These are phyloP conservation scores for Diorhabda elongata DNA, from an alignment of 1,140 invertebrate species.

Conservation along the genomic window DNA sequence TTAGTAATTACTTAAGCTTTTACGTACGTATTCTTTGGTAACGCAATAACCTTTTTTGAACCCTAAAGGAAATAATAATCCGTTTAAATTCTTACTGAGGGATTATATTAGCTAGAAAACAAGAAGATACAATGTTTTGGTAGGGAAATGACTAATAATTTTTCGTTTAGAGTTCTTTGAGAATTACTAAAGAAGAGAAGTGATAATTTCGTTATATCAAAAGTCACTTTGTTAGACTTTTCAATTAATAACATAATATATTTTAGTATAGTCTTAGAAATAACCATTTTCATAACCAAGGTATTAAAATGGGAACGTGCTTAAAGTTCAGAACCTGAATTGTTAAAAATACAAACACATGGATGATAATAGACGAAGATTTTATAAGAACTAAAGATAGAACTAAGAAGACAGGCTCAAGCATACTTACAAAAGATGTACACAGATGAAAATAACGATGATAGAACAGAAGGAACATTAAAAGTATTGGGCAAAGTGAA, in stretches of 20 bases:
- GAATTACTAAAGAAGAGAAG: background rate
- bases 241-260: background rate
- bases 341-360: no score
- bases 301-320: no score
- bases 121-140: background rate
- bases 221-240: background rate
- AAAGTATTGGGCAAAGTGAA: no score
- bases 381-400: no score
- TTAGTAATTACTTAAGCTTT: constrained; percentile 40
- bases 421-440: no score
- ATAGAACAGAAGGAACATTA: no score
- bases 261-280: background rate
- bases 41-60: constrained; percentile 33
- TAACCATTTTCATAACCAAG: no score
- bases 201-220: background rate
- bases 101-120: background rate
- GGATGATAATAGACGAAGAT: no score
- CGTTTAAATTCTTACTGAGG: constrained; percentile 29
- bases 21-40: constrained; percentile 36
- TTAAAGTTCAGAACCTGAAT: no score
- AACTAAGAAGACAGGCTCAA: no score
- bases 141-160: background rate
- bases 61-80: constrained; percentile 34
- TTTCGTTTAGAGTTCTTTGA: background rate
- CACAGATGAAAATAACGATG: no score